Conservation (phyloP, 2,888 invertebrate genomes). For the Hypercompe scribonia region DNA sequence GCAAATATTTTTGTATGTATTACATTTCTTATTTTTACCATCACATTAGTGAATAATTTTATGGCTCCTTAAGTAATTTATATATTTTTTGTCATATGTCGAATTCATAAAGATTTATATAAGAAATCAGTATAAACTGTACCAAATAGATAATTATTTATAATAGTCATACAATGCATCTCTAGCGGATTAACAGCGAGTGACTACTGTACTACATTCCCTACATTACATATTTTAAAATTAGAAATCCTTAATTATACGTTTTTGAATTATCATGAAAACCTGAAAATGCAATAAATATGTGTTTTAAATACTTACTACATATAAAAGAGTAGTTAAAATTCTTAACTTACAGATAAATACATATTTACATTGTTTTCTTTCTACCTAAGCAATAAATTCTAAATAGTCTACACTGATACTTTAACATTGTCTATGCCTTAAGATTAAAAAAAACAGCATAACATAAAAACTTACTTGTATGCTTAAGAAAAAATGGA, state of each 20-base stretch:
- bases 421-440: neutral
- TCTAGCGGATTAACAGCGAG: slow-evolving; percentile 20
- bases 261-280: slow-evolving; percentile 6
- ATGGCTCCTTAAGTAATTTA: neutral
- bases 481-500: neutral
- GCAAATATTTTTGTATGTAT: neutral
- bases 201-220: slow-evolving; percentile 13
- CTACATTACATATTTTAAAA: slow-evolving; percentile 10
- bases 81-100: neutral
- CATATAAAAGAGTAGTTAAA: slow-evolving; percentile 12
- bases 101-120: neutral
- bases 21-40: neutral
- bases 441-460: neutral
- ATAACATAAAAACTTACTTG: neutral
- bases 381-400: neutral
- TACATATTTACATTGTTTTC: neutral
- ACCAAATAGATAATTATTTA: slow-evolving; percentile 9
- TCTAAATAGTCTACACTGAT: neutral
- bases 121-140: slow-evolving; percentile 15
- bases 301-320: neutral
- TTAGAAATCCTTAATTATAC: neutral
- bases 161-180: slow-evolving; percentile 7
- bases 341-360: slow-evolving; percentile 2
- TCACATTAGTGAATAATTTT: slow-evolving; percentile 1
- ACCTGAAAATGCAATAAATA: slow-evolving; percentile 31